These are phyloP conservation scores for Sebastes alutus DNA, from an alignment of 2,797 vertebrate species.

Conservation along the genomic window DNA sequence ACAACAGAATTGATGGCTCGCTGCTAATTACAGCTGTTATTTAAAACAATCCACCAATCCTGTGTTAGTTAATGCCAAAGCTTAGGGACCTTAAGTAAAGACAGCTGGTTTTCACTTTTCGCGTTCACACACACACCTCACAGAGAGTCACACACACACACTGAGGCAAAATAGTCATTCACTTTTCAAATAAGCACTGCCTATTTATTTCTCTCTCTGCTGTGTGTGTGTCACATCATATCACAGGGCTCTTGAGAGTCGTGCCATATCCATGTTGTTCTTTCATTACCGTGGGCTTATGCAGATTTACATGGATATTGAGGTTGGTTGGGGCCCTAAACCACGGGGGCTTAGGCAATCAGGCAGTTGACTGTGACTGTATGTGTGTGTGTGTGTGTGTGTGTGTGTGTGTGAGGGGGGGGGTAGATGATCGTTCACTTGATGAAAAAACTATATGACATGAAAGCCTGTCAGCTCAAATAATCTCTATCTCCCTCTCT, in stretches of 20 bases:
- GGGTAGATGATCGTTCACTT: slow-evolving; percentile 41
- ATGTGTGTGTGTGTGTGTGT: slow-evolving; percentile 7
- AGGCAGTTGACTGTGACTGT: slow-evolving; percentile 7
- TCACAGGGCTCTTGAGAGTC: slow-evolving; percentile 39
- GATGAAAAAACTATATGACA: slow-evolving; percentile 60
- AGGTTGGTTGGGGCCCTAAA: slow-evolving; percentile 53
- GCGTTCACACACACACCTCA: not conserved
- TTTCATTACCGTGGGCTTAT: slow-evolving; percentile 70
- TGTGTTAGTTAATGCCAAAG: slow-evolving; percentile 3
- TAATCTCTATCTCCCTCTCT: slow-evolving; percentile 33
- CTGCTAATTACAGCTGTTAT: not conserved
- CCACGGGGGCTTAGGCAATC: slow-evolving; percentile 41
- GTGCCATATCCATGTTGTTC: slow-evolving; percentile 63
- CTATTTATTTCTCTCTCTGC: slow-evolving; percentile 27
- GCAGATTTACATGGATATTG: slow-evolving; percentile 67
- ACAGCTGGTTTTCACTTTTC: slow-evolving; percentile 2
- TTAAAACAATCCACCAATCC: not conserved
- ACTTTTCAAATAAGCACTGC: slow-evolving; percentile 21
- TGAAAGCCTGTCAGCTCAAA: slow-evolving; percentile 51
- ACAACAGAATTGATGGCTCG: not conserved
- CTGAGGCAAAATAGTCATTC: slow-evolving; percentile 28
- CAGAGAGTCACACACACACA: not conserved
- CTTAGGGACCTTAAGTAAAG: not conserved
- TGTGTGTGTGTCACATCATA: slow-evolving; percentile 34
- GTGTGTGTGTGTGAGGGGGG: not conserved